phyloP scores from a whole-genome alignment of 2,797 vertebrate species.

The Phoeniculus purpureus region DNA sequence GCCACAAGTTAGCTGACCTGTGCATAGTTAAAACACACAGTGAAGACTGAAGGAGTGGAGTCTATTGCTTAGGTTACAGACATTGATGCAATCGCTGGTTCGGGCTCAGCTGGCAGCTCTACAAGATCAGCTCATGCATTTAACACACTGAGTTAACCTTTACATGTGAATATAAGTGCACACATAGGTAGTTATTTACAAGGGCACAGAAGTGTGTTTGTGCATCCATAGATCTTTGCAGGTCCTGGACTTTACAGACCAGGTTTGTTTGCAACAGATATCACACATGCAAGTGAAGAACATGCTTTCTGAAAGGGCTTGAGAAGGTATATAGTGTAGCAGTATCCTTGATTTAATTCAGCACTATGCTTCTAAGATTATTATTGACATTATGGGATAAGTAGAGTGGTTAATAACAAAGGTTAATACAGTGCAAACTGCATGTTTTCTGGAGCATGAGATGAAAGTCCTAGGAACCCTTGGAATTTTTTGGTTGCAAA shows the following conservation, averaged over 20 bases:
- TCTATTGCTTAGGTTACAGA: background rate
- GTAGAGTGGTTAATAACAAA: background rate
- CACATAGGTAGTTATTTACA: background rate
- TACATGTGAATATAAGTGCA: background rate
- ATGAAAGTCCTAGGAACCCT: background rate
- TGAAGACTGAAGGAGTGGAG: background rate
- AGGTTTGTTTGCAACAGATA: background rate
- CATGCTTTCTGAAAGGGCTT: background rate
- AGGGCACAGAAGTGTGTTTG: background rate
- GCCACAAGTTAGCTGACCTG: background rate
- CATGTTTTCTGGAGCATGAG: background rate
- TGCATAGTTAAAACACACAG: background rate
- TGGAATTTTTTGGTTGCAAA: background rate
- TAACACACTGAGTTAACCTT: background rate
- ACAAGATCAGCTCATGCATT: background rate
- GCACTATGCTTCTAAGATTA: background rate
- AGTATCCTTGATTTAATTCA: background rate
- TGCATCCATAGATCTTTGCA: background rate
- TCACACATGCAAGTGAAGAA: background rate
- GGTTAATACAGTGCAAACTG: background rate
- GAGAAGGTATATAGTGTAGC: background rate
- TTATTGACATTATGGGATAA: background rate
- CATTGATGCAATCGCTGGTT: fast-evolving
- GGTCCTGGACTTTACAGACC: background rate
- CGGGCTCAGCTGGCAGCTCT: background rate